phyloP scores from a whole-genome alignment of 2,113 vertebrate species.

The Nematolebias whitei region DNA sequence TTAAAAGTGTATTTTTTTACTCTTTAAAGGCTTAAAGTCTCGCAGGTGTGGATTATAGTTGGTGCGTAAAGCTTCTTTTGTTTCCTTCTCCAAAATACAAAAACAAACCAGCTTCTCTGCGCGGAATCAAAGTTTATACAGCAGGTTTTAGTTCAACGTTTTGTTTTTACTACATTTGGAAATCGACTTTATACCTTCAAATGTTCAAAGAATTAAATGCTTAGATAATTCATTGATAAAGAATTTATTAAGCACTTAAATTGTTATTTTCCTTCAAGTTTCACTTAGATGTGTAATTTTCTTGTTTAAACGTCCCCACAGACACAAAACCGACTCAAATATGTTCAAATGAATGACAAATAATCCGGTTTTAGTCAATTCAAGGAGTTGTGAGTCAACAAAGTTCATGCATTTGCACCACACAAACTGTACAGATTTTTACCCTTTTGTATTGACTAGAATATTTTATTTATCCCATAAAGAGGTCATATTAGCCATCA shows the following conservation, averaged over 20 bases:
- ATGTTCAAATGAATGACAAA: background rate
- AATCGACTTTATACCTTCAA: background rate
- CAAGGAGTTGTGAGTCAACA: background rate
- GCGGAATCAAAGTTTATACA: background rate
- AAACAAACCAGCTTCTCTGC: background rate
- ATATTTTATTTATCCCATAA: conserved; percentile 36
- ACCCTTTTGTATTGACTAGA: conserved; percentile 21
- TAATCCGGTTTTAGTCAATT: conserved; percentile 10
- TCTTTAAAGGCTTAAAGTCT: background rate
- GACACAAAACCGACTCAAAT: background rate
- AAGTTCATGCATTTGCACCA: conserved; percentile 30
- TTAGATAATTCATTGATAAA: too few species aligned
- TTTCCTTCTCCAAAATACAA: background rate
- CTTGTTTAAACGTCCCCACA: background rate
- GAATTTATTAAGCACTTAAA: too few species aligned
- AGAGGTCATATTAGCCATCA: conserved; percentile 58
- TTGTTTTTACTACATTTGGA: background rate
- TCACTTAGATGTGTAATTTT: background rate
- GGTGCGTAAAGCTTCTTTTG: background rate
- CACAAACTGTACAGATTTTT: conserved; percentile 24
- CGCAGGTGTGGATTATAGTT: background rate
- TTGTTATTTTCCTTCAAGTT: background rate
- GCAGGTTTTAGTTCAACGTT: background rate
- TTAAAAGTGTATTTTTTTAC: background rate
- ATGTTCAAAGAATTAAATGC: background rate